Conservation (phyloP, 2,113 vertebrate species). For the Crypturellus undulatus region DNA sequence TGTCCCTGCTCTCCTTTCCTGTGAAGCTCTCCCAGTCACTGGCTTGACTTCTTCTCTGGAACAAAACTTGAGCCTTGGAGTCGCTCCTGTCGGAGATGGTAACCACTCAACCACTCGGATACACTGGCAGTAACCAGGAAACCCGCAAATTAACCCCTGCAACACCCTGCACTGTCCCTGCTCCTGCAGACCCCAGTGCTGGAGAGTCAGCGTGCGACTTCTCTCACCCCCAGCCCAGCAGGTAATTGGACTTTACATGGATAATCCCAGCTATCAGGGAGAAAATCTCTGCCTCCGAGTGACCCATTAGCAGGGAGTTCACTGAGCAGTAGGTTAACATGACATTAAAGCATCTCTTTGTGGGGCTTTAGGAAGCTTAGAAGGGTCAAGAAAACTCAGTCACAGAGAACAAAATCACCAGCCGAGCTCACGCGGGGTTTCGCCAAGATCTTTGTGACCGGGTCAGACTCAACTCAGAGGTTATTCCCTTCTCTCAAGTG, state of each 20-base stretch:
- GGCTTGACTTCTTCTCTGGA: background rate
- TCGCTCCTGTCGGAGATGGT: background rate
- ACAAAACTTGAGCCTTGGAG: background rate
- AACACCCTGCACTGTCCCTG: background rate
- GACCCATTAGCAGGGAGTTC: conserved; percentile 68
- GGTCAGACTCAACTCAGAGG: background rate
- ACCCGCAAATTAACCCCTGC: background rate
- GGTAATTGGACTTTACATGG: conserved; percentile 55
- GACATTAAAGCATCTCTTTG: conserved; percentile 33
- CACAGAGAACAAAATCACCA: conserved; percentile 31
- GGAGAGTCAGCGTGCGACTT: conserved; percentile 8
- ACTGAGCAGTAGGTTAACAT: conserved; percentile 42
- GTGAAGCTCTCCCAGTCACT: background rate
- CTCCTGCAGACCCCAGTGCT: background rate
- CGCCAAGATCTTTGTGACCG: background rate
- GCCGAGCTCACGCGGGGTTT: background rate
- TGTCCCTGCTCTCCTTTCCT: background rate
- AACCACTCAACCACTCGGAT: background rate
- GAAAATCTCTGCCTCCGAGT: conserved; percentile 35
- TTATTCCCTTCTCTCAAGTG: background rate
- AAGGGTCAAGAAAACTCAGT: conserved; percentile 49
- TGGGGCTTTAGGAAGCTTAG: conserved; percentile 15
- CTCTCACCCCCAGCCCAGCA: conserved; percentile 41
- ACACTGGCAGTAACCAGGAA: background rate
- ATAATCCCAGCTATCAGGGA: conserved; percentile 61